Evolutionary conservation across 2,888 invertebrate species (phyloP), one percentile per base, ranked within the genome.

Genomic region (Timema cristinae): DNA sequence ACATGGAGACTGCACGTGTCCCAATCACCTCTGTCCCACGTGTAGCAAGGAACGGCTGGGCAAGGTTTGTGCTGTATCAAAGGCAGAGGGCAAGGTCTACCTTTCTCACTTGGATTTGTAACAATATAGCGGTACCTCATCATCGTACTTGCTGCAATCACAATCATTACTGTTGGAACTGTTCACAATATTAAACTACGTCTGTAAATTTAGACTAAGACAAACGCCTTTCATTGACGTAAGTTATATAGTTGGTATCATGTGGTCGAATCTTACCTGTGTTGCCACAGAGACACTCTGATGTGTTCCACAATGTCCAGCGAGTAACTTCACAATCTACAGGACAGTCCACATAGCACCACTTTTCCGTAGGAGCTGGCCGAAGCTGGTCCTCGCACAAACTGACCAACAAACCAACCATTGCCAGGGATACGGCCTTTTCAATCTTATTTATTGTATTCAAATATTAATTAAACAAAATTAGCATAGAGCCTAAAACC

Each of bases 281-380:
- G 47, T 61, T 83, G 0, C 86, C 87, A 75, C 88, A 88, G 48
- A 83, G 81, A 78, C 88, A 88, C n/a, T 85, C 85, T 16, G 85
- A 82, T 0, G 83, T 77, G 78, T 87, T 86, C 90, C 90, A 90
- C 0, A 84, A 79, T 49, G 85, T 84, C 90, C 90, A 90, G 75
- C 85, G 84, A 11, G 87, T 86, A 51, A 89, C 82, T 77, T 88
- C 87, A 79, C 90, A 90, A 81, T 90, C 90, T 67, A 88, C 86
- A 6, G 89, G 88, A 76, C 90, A 90, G 54, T 89, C 89, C 74
- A 89, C 86, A 78, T 88, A 87, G 81, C 90, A 90, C 85, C 87
- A 87, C 63, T 86, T 86, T 79, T 87, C 87, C 16, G 83, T 81
- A 0, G 85, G 83, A 72, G 77, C 78, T 0, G 82, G 82, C 66